phyloP scores from a whole-genome alignment of 1,140 invertebrate species.

The Apolygus lucorum region DNA sequence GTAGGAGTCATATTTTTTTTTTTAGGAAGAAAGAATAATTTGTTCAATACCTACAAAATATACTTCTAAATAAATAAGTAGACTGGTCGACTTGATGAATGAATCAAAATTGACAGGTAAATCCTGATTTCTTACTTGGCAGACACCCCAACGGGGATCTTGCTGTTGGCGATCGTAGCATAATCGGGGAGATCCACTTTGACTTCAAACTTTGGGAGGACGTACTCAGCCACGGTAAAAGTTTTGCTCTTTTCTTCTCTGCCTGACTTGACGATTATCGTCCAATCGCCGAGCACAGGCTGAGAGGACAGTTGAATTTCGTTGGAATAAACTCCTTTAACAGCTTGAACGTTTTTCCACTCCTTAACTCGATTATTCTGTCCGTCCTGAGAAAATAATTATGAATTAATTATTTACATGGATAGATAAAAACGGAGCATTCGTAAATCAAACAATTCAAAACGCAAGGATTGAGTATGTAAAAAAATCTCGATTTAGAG shows the following conservation, averaged over 20 bases:
- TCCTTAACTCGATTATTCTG: constrained; percentile 73
- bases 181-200: constrained; percentile 69
- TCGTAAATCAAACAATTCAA: too few relatives aligned
- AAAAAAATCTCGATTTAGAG: too few relatives aligned
- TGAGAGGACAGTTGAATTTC: constrained; percentile 72
- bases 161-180: constrained; percentile 66
- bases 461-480: too few relatives aligned
- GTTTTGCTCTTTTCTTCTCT: constrained; percentile 57
- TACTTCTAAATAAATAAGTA: too few relatives aligned
- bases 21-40: too few relatives aligned
- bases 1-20: too few relatives aligned
- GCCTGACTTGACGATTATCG: constrained; percentile 55
- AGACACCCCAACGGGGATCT: constrained; percentile 64
- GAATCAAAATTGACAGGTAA: too few relatives aligned
- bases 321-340: constrained; percentile 64
- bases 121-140: constrained; percentile 84
- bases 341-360: constrained; percentile 57
- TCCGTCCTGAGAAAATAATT: constrained; percentile 50
- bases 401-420: too few relatives aligned
- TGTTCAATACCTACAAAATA: too few relatives aligned
- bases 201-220: constrained; percentile 87
- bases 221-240: constrained; percentile 82
- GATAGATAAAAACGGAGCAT: too few relatives aligned
- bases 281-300: constrained; percentile 88
- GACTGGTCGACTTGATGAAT: too few relatives aligned